Evolutionary conservation across 2,113 vertebrate species (phyloP).

Genomic region (Rhabdomys dilectus): DNA sequence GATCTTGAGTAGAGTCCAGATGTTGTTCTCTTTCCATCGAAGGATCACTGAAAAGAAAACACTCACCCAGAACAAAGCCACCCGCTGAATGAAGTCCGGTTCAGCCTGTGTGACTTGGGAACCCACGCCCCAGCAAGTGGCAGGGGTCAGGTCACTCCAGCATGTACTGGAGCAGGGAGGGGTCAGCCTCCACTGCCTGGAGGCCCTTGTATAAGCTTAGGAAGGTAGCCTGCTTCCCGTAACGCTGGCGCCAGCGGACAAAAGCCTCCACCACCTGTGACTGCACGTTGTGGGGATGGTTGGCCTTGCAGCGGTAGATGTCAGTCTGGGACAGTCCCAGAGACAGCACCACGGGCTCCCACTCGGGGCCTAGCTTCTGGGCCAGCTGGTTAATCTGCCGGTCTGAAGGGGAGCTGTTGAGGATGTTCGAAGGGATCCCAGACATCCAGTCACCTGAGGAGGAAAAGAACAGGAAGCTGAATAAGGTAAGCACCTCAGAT

Average conservation of each 20-base stretch:
- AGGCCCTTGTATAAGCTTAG: slow-evolving; percentile 87
- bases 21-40: neutral
- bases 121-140: fast-evolving
- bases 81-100: neutral
- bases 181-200: slow-evolving; percentile 86
- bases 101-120: neutral
- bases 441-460: slow-evolving; percentile 79
- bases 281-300: slow-evolving; percentile 90
- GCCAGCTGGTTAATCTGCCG: slow-evolving; percentile 92
- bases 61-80: neutral
- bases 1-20: neutral
- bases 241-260: slow-evolving; percentile 91
- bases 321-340: slow-evolving; percentile 91
- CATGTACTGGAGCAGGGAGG: slow-evolving; percentile 88
- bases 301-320: slow-evolving; percentile 92
- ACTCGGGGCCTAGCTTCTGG: slow-evolving; percentile 89
- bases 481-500: neutral
- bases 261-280: slow-evolving; percentile 92
- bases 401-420: slow-evolving; percentile 90
- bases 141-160: slow-evolving; percentile 80
- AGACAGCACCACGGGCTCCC: slow-evolving; percentile 91
- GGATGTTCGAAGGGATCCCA: slow-evolving; percentile 82
- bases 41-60: slow-evolving; percentile 25
- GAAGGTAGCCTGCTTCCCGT: slow-evolving; percentile 91
- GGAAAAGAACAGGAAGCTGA: neutral